These are phyloP conservation scores for Drepanosiphum platanoidis DNA, from an alignment of 2,888 invertebrate genomes.

Conservation along the genomic window DNA sequence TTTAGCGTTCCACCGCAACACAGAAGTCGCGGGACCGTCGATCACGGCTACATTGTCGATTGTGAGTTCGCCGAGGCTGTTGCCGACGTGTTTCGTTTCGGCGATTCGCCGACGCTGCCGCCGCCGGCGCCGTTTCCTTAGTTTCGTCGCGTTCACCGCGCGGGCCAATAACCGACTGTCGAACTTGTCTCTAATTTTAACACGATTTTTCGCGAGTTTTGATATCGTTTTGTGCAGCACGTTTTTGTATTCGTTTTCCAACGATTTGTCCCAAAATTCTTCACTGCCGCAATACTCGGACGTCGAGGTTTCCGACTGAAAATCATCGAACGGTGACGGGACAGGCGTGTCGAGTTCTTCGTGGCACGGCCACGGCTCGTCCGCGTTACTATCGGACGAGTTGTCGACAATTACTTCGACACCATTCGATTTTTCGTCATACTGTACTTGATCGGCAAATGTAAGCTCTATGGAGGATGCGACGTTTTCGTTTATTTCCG, in stretches of 20 bases:
- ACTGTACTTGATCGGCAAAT: neutral
- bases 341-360: neutral
- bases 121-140: neutral
- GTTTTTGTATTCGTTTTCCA: constrained; percentile 45
- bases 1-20: neutral
- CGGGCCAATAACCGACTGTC: constrained; percentile 31
- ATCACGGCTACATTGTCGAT: neutral
- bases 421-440: neutral
- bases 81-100: neutral
- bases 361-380: too few species aligned
- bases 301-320: constrained; percentile 1
- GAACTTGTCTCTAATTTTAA: constrained; percentile 27
- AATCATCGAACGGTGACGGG: constrained; percentile 30
- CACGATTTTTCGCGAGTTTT: constrained; percentile 2
- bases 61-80: neutral
- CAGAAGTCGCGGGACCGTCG: neutral
- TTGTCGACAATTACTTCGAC: too few species aligned
- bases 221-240: constrained; percentile 41
- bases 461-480: neutral
- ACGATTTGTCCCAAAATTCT: constrained; percentile 49
- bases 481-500: too few species aligned
- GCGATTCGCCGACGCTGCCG: neutral
- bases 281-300: neutral
- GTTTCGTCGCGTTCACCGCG: neutral
- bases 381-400: too few species aligned